These are phyloP conservation scores for Drosophila mojavensis DNA, from an alignment of 1,140 invertebrate species.

Conservation along the genomic window DNA sequence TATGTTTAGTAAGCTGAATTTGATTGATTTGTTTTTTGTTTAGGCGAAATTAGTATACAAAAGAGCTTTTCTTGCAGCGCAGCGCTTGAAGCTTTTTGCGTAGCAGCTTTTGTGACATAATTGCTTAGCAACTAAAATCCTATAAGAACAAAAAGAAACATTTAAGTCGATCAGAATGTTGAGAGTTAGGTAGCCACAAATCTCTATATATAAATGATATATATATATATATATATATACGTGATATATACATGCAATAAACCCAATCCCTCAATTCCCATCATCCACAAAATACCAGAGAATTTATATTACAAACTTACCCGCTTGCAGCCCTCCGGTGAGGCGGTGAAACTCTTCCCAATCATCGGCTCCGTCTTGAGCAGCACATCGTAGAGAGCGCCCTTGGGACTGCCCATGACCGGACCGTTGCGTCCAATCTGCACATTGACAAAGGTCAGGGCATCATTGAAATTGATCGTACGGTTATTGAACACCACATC, in stretches of 20 bases:
- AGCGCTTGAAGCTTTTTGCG: conserved; percentile 77
- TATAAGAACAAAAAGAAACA: conserved; percentile 82
- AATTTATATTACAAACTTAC: conserved; percentile 67
- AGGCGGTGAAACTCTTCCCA: conserved; percentile 83
- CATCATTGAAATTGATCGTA: conserved; percentile 88
- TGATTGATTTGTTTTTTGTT: conserved; percentile 40
- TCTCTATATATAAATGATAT: neutral
- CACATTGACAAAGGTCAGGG: conserved; percentile 88
- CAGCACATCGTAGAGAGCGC: conserved; percentile 81
- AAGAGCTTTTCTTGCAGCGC: conserved; percentile 75
- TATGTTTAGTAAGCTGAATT: conserved; percentile 65
- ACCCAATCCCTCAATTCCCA: neutral
- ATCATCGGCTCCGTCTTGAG: conserved; percentile 84
- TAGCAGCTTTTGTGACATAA: conserved; percentile 69
- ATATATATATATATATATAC: neutral
- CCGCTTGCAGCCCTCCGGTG: conserved; percentile 84
- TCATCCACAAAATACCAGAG: conserved; percentile 4
- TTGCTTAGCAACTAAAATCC: conserved; percentile 84
- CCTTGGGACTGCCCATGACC: conserved; percentile 84
- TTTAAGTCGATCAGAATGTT: conserved; percentile 54
- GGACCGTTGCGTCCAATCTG: conserved; percentile 89
- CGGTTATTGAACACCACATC: conserved; percentile 92
- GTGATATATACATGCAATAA: conserved; percentile 26
- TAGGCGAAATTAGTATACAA: conserved; percentile 82
- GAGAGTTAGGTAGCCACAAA: conserved; percentile 63